Conservation (phyloP, 2,113 vertebrate genomes). For the Entosphenus tridentatus region DNA sequence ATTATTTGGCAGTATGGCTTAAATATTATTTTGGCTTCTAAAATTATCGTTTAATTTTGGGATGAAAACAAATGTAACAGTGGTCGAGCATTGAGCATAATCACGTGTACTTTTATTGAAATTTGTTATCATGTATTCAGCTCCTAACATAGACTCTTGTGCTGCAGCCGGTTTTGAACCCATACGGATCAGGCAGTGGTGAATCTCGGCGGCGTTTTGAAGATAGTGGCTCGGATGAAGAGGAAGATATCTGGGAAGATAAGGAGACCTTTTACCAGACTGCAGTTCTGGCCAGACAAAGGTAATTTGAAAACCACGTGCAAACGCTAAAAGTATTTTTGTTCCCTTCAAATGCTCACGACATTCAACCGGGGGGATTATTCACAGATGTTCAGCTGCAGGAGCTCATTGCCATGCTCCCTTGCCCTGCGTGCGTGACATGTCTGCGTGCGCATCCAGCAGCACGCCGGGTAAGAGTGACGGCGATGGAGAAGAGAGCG, state of each 20-base stretch:
- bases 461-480: constrained; percentile 18
- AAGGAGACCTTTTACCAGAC: constrained; percentile 52
- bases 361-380: background rate
- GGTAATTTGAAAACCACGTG: constrained; percentile 24
- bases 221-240: constrained; percentile 35
- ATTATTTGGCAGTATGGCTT: constrained; percentile 59
- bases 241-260: constrained; percentile 90
- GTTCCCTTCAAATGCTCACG: background rate
- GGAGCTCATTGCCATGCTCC: background rate
- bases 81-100: no score
- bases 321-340: background rate
- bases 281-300: constrained; percentile 54
- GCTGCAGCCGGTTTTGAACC: constrained; percentile 45
- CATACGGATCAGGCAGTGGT: constrained; percentile 77
- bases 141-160: background rate
- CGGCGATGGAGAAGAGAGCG: constrained; percentile 32
- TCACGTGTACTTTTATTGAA: no score
- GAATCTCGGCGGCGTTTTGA: constrained; percentile 77
- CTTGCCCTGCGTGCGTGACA: background rate
- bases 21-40: no score
- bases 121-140: no score
- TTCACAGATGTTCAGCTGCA: background rate
- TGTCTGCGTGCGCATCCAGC: background rate
- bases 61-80: no score
- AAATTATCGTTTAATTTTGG: no score